These are phyloP conservation scores for Lanius ludovicianus DNA, from an alignment of 2,113 vertebrate genomes.

Conservation along the genomic window DNA sequence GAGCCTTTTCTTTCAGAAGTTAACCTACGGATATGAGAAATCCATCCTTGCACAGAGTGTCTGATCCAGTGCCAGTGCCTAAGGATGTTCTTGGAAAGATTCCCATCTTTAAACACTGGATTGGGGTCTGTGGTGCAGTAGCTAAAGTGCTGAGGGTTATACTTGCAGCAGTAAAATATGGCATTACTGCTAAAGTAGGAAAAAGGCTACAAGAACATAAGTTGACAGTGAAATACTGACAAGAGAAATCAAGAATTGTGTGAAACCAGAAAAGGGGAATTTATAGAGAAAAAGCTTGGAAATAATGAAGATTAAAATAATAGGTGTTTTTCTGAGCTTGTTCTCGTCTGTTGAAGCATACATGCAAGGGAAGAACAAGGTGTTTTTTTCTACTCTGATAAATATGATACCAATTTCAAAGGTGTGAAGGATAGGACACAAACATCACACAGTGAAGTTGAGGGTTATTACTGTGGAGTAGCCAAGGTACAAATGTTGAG, in stretches of 20 bases:
- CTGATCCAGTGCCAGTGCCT: conserved; percentile 52
- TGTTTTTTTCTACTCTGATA: neutral
- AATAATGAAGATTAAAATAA: neutral
- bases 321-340: neutral
- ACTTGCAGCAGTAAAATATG: conserved; percentile 1
- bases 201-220: neutral
- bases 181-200: neutral
- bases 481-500: neutral
- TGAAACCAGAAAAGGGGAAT: neutral
- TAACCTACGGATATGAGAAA: conserved; percentile 40
- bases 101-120: conserved; percentile 14
- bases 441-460: neutral
- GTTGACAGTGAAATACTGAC: neutral
- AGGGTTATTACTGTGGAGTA: neutral
- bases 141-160: conserved; percentile 24
- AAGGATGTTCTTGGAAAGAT: conserved; percentile 42
- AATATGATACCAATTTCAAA: neutral
- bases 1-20: conserved; percentile 15
- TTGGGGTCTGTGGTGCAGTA: neutral
- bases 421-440: neutral
- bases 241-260: neutral
- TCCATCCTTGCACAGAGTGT: neutral
- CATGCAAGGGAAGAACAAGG: neutral
- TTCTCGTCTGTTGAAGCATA: neutral
- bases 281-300: neutral